Evolutionary conservation across 2,797 vertebrate genomes (phyloP).

Genomic region (Columba guinea): DNA sequence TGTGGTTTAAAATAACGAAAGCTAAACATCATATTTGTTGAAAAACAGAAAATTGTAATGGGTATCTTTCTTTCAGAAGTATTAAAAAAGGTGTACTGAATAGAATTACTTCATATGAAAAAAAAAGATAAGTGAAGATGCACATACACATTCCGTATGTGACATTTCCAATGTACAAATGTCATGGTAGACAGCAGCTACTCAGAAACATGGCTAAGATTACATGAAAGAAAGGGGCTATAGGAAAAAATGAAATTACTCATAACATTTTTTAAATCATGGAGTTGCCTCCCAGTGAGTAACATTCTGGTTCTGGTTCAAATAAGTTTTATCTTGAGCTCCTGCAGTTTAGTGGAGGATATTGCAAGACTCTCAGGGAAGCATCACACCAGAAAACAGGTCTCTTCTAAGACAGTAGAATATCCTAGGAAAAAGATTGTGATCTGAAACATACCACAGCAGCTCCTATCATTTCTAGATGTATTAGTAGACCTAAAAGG

Average conservation of each 20-base stretch:
- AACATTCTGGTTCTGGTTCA: neutral
- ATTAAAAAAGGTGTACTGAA: neutral
- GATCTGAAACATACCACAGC: neutral
- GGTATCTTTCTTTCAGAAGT: neutral
- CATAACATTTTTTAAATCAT: neutral
- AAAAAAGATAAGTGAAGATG: neutral
- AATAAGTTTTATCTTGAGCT: neutral
- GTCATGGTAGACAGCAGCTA: neutral
- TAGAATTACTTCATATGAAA: neutral
- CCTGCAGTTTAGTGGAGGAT: neutral
- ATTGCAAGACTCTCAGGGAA: neutral
- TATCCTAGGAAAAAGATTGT: neutral
- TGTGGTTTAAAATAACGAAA: neutral
- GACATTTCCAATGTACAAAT: neutral
- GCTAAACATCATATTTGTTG: neutral
- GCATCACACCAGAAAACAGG: neutral
- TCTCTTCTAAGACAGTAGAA: neutral
- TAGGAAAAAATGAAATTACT: neutral
- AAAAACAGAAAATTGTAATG: neutral
- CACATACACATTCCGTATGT: neutral
- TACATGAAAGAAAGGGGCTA: neutral
- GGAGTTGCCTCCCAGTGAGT: neutral
- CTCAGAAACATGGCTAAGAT: neutral
- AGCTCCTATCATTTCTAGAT: neutral
- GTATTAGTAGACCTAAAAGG: neutral